A percentile compares a stretch with the other conserved stretches of the same genome.
These are phyloP conservation scores for Erannis defoliaria DNA, from an alignment of 2,888 invertebrate genomes.

Conservation along the genomic window DNA sequence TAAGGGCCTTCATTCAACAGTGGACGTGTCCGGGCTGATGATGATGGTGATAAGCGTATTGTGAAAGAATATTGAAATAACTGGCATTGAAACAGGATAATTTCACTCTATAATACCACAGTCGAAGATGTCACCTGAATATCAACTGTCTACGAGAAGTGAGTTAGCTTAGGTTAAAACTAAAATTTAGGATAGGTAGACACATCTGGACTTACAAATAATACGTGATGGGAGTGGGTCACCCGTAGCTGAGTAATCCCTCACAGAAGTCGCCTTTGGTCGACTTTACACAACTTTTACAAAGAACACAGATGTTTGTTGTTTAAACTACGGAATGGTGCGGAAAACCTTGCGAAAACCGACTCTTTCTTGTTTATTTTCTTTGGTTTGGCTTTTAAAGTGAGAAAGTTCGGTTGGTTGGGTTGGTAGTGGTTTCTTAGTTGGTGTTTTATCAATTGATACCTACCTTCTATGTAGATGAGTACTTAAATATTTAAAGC, in stretches of 20 bases:
- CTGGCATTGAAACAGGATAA: no score
- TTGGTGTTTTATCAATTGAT: no score
- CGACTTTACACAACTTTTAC: constrained; percentile 44
- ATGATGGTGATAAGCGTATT: no score
- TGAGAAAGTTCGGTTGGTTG: neutral
- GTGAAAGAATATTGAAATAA: no score
- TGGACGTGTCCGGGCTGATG: no score
- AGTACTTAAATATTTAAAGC: no score
- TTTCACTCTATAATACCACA: no score
- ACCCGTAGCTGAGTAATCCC: constrained; percentile 34
- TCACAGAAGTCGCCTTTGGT: constrained; percentile 38
- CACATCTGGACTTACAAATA: neutral
- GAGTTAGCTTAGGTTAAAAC: neutral
- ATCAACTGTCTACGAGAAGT: no score
- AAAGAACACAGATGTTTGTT: constrained; percentile 38
- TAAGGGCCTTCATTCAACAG: no score
- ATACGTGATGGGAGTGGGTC: neutral
- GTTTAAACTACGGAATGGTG: constrained; percentile 21
- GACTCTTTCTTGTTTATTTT: constrained; percentile 14
- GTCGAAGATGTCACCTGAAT: no score
- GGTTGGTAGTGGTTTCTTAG: no score
- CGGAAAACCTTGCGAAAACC: constrained; percentile 15
- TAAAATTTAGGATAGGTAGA: neutral
- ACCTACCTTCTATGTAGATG: no score
- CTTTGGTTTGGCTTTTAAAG: neutral